Conservation (phyloP, 2,797 vertebrate species). For the Diplodus sargus region DNA sequence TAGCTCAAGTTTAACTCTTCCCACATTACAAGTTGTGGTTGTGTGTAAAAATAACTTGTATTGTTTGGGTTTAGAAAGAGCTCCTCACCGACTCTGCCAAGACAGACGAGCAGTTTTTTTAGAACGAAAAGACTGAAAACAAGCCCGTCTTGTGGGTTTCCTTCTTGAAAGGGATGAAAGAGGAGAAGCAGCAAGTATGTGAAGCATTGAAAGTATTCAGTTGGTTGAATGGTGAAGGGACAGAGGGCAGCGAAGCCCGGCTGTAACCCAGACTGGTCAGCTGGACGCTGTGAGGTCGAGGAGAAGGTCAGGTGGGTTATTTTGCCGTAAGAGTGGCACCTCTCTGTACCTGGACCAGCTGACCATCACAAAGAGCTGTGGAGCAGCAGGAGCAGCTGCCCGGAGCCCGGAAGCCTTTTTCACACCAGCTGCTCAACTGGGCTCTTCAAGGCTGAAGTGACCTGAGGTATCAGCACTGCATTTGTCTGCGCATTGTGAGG, state of each 20-base stretch:
- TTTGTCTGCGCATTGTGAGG: not conserved
- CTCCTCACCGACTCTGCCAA: not conserved
- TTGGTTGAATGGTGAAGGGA: conserved; percentile 35
- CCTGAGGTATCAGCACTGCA: not conserved
- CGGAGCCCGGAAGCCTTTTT: conserved; percentile 23
- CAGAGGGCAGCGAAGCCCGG: conserved; percentile 51
- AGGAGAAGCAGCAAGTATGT: conserved; percentile 67
- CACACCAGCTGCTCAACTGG: conserved; percentile 40
- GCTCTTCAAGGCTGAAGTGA: conserved; percentile 1
- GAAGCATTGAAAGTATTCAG: conserved; percentile 65
- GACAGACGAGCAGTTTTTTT: not conserved
- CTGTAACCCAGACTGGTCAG: conserved; percentile 46
- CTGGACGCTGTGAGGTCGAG: conserved; percentile 49
- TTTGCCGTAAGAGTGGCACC: conserved; percentile 54
- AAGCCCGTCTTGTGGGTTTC: conserved; percentile 21
- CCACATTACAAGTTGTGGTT: not conserved
- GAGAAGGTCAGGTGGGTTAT: conserved; percentile 68
- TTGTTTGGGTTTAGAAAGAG: not conserved
- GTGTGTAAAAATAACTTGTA: not conserved
- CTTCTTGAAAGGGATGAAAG: conserved; percentile 62
- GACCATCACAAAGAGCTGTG: conserved; percentile 40
- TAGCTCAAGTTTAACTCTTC: not conserved
- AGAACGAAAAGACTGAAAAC: conserved; percentile 22
- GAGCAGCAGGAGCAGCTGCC: conserved; percentile 15
- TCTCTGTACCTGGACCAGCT: conserved; percentile 48